A percentile compares a stretch with the other conserved stretches of the same genome.
Conservation (phyloP, 2,797 vertebrate species). For the Zalophus californianus region DNA sequence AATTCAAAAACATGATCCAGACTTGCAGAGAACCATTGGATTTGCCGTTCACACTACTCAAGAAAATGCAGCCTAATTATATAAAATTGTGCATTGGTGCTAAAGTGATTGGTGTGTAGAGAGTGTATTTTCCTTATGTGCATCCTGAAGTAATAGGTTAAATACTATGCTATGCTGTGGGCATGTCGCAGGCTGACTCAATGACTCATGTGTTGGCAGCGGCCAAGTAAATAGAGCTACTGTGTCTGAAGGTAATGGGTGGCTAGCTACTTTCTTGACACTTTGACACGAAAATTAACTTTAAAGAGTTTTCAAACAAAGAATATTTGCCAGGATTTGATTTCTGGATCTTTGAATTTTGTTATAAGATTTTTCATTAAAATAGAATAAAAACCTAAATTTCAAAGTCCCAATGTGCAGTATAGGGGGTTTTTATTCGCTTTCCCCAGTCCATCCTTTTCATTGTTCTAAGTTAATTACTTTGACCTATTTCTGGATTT, state of each 20-base stretch:
- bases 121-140: background rate
- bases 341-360: conserved; percentile 11
- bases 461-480: conserved; percentile 19
- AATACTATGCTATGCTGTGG: conserved; percentile 18
- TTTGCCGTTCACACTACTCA: background rate
- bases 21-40: background rate
- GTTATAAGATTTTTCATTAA: background rate
- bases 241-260: conserved; percentile 53
- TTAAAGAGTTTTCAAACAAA: conserved; percentile 76
- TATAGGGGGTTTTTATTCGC: background rate
- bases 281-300: conserved; percentile 32
- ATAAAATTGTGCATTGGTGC: background rate
- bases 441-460: background rate
- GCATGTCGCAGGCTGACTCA: conserved; percentile 82
- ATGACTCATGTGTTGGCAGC: conserved; percentile 84
- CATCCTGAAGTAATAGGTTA: background rate
- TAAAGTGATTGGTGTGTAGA: background rate
- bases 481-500: conserved; percentile 15
- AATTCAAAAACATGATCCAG: background rate
- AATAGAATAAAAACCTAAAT: background rate
- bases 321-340: conserved; percentile 40
- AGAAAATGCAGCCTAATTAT: conserved; percentile 22
- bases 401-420: background rate
- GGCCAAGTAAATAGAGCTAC: conserved; percentile 81
- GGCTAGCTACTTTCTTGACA: conserved; percentile 16